Base-by-base conservation (phyloP, 2,113 vertebrate genomes). In the Syngnathus floridae region DNA sequence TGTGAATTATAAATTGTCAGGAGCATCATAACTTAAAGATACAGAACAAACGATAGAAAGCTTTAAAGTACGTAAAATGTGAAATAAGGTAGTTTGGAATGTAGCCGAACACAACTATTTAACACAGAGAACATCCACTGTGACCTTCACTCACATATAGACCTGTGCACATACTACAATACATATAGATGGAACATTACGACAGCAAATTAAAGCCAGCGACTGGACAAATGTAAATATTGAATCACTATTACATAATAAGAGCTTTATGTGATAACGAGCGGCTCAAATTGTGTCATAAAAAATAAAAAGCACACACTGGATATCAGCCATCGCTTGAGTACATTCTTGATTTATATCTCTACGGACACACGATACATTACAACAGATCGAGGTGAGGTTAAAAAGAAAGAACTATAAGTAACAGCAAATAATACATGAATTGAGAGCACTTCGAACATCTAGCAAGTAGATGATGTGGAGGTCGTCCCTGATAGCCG, bases 201-300 rank as follows among this genome's bases (percentile, higher is more conserved):
- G 63, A 67, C 52, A 62, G 69, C 66, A 68, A 77, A 80, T 78
- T 57, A 73, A 78, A 71, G 57, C 6, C 12, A 37, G 59, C 56
- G 72, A 7, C 8, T 63, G 59, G 70, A 74, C 66, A 68, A 76
- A 76, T 67, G 87, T 80, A 87, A 90, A 92, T 91, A 91, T 91
- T 89, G 82, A 84, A 81, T 75, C 76, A 79, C 72, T 77, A 78
- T 84, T 69, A 88, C 77, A 86, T 79, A 82, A 87, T 66, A 64
- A 79, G 46, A 78, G 82, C 76, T 79, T 77, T 76, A 49, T 65
- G 69, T 64, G 74, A 87, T 87, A 87, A 83, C 80, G 77, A 73
- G 80, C 70, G 79, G 79, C 80, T 84, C 86, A 80, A 83, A 78
- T 87, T 78, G 83, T 76, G 79, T 78, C 82, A 83, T 86, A 88